These are phyloP conservation scores for Stigmatopora nigra DNA, from an alignment of 2,113 vertebrate genomes.

Conservation along the genomic window DNA sequence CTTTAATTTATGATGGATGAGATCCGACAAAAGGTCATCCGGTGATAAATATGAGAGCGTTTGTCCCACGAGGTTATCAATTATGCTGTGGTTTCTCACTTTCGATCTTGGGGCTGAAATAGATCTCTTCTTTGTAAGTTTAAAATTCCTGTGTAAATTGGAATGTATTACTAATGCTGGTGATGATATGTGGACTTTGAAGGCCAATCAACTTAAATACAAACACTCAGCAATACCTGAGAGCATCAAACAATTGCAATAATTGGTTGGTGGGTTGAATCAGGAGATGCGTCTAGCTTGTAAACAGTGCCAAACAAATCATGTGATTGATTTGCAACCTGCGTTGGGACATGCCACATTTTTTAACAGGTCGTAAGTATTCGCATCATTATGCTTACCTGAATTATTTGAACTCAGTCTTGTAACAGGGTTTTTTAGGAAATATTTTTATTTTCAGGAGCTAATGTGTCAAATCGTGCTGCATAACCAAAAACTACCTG, in stretches of 20 bases:
- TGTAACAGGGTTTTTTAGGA: not conserved
- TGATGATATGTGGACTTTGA: constrained; percentile 23
- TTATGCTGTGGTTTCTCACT: constrained; percentile 72
- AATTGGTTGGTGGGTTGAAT: not conserved
- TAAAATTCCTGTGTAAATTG: constrained; percentile 74
- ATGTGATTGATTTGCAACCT: not conserved
- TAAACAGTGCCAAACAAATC: not conserved
- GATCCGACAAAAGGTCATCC: constrained; percentile 83
- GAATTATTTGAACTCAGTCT: not conserved
- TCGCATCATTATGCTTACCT: not conserved
- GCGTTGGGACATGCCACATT: not conserved
- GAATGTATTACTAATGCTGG: constrained; percentile 69
- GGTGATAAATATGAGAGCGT: constrained; percentile 79
- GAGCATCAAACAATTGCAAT: not conserved
- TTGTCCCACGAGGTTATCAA: constrained; percentile 78
- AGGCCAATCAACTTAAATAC: constrained; percentile 48
- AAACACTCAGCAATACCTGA: no score
- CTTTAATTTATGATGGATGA: constrained; percentile 97
- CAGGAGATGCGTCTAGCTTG: not conserved
- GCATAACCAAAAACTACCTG: no score
- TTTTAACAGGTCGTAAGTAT: not conserved
- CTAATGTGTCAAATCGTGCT: no score
- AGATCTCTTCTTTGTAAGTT: constrained; percentile 71
- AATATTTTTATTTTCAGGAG: no score
- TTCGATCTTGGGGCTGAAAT: constrained; percentile 74